Evolutionary conservation across 2,113 vertebrate species (phyloP), one percentile per base, ranked within the genome.

Genomic region (Platysternon megacephalum): DNA sequence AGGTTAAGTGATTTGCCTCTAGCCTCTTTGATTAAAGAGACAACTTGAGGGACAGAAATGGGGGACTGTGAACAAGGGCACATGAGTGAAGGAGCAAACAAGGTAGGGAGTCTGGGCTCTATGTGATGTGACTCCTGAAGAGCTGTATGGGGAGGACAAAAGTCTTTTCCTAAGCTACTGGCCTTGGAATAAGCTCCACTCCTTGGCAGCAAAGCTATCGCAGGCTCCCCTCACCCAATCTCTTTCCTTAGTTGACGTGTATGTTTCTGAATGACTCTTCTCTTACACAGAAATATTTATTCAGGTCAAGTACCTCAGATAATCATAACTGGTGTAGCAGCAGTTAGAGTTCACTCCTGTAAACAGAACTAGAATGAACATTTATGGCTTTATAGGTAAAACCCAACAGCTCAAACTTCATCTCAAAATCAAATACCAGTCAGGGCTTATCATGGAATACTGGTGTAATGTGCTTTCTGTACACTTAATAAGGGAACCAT

Each of bases 1-100:
- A 0, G 21, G 74, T 48, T n/a, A 78, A 68, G 84, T 56, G 84
- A 79, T 8, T 24, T 16, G 10, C 72, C n/a, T 26, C 48, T 80
- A 32, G n/a, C 17, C 65, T n/a, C 29, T 88, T 52, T 0, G 0
- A 26, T n/a, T 88, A 82, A 17, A 0, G 0, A 79, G 42, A 83
- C 11, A 44, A 81, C 4, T 5, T n/a, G 24, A 87, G 87, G 81
- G 42, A 14, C 19, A 87, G 56, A 58, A 96, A 85, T 1, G 44
- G 13, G 80, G 58, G 78, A 46, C 16, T 17, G 55, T 29, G 29
- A 42, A 89, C 8, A 19, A 1, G 5, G 19, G 32, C 11, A 55
- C n/a, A 5, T 5, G 11, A 58, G 4, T 28, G n/a, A 90, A 58
- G 24, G 65, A 79, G 13, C 61, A 85, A 12, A 53, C 3, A 56